Conservation (phyloP, 2,888 invertebrate genomes). For the Phanerotoma sp. region DNA sequence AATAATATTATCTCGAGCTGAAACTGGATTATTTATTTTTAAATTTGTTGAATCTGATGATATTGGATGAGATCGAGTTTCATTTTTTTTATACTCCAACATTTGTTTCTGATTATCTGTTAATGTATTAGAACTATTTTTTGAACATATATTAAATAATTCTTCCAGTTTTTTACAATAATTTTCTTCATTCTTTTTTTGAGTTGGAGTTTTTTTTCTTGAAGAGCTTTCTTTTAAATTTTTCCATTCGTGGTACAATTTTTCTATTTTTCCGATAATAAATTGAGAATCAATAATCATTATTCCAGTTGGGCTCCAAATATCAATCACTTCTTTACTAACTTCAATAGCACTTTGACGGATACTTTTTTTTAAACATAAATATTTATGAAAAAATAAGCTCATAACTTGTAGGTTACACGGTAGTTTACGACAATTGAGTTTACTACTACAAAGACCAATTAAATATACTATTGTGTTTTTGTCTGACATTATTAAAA, state of each 20-base stretch:
- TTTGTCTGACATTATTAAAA: not conserved
- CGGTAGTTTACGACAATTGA: not conserved
- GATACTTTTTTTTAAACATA: not conserved
- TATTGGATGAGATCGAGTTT: not conserved
- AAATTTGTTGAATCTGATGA: not conserved
- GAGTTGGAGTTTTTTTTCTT: not conserved
- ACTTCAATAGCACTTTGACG: not conserved
- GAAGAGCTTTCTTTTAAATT: not conserved
- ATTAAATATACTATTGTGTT: not conserved
- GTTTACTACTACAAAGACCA: not conserved
- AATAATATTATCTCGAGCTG: not conserved
- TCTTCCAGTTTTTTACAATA: not conserved
- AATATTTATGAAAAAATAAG: not conserved
- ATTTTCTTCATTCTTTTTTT: not conserved
- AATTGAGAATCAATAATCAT: not conserved
- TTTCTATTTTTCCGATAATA: not conserved
- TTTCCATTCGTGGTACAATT: not conserved
- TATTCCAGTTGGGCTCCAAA: not conserved
- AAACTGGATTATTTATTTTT: not conserved
- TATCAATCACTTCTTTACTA: not conserved
- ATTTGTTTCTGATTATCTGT: not conserved
- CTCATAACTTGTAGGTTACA: not conserved
- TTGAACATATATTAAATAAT: not conserved
- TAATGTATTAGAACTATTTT: not conserved
- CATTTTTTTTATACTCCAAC: not conserved